phyloP scores from a whole-genome alignment of 2,113 vertebrate genomes.

The Condylura cristata region DNA sequence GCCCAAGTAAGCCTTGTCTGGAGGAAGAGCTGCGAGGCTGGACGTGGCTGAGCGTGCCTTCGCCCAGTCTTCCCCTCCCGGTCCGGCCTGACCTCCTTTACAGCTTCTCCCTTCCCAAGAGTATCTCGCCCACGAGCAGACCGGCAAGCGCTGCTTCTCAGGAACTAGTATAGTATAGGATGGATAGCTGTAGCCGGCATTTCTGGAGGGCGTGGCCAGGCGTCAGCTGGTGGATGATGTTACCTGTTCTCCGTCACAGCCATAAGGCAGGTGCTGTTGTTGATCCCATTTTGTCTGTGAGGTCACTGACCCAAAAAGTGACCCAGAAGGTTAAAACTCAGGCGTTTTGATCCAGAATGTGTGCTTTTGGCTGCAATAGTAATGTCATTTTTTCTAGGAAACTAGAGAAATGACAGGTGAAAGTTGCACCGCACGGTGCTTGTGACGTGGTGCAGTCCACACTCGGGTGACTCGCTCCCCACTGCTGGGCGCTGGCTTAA shows the following conservation, averaged over 20 bases:
- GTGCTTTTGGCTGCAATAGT: no score
- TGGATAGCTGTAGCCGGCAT: background rate
- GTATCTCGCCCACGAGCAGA: background rate
- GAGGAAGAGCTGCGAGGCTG: background rate
- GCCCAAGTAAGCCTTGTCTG: rapidly evolving
- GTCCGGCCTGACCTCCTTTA: background rate
- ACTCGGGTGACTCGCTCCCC: background rate
- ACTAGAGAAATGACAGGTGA: background rate
- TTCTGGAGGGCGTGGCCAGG: background rate
- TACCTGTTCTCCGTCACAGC: background rate
- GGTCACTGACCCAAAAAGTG: background rate
- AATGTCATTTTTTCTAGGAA: background rate
- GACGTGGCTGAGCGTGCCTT: background rate
- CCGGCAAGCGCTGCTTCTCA: background rate
- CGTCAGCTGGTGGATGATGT: rapidly evolving
- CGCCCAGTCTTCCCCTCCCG: background rate
- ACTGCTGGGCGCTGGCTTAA: background rate
- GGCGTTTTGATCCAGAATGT: background rate
- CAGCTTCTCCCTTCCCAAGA: no score
- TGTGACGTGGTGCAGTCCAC: rapidly evolving
- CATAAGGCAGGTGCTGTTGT: rapidly evolving
- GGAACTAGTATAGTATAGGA: background rate
- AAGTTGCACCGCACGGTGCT: rapidly evolving
- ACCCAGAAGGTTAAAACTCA: background rate
- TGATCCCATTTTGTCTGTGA: rapidly evolving